A percentile compares a stretch with the other conserved stretches of the same genome.
Evolutionary conservation across 2,113 vertebrate species (phyloP).

Genomic region (Haplochromis burtoni): DNA sequence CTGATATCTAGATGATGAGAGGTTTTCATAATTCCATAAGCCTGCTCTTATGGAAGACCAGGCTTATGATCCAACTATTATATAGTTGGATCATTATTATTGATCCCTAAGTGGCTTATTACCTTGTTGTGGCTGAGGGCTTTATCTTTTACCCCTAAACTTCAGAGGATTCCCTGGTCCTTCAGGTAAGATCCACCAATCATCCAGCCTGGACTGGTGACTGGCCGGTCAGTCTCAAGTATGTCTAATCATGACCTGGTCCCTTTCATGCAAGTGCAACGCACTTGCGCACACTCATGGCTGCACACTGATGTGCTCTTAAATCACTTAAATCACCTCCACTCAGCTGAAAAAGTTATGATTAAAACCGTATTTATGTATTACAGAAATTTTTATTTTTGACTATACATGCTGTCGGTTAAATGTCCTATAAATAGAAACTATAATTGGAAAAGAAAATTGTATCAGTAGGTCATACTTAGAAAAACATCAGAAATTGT

Average conservation of each 20-base stretch:
- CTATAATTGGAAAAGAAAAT: neutral
- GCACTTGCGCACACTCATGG: neutral
- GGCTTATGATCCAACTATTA: neutral
- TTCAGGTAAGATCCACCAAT: neutral
- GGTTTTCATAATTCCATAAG: too few relatives aligned
- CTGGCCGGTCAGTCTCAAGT: neutral
- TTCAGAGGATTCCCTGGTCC: neutral
- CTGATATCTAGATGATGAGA: constrained; percentile 19
- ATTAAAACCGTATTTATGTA: neutral
- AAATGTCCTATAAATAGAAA: neutral
- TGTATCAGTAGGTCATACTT: neutral
- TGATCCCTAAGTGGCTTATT: neutral
- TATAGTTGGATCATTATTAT: neutral
- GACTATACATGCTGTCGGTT: neutral
- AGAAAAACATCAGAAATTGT: neutral
- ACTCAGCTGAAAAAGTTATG: neutral
- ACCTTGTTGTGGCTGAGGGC: neutral
- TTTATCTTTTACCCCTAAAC: neutral
- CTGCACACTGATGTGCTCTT: neutral
- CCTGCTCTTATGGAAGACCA: too few relatives aligned
- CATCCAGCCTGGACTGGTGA: neutral
- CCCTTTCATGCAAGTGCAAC: neutral
- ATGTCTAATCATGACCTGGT: neutral
- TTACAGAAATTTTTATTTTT: neutral
- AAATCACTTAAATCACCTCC: neutral